Conservation (phyloP, 92 coral and sea anemone species). For the Bergia sp. region DNA sequence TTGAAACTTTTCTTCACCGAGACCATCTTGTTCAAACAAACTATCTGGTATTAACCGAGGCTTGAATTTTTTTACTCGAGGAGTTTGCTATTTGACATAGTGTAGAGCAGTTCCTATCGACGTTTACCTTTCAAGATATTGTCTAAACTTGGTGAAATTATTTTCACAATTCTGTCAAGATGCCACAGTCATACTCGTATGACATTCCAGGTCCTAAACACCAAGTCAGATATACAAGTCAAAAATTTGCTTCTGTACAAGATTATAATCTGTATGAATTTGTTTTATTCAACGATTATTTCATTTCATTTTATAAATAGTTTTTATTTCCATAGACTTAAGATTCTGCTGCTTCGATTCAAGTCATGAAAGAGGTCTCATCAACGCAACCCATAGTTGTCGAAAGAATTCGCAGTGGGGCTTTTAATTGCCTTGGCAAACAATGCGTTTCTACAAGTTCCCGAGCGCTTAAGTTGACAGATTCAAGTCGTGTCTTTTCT, state of each 20-base stretch:
- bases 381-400: constrained; percentile 52
- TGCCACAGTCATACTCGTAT: background rate
- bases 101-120: background rate
- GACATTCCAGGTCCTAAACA: background rate
- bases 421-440: constrained; percentile 69
- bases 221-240: background rate
- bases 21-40: constrained; percentile 16
- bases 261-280: background rate
- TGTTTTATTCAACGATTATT: background rate
- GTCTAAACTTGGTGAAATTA: constrained; percentile 20
- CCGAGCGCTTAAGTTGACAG: constrained; percentile 30
- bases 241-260: background rate
- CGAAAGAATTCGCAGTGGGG: constrained; percentile 64
- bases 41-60: background rate
- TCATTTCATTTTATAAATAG: background rate
- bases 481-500: constrained; percentile 14
- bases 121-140: background rate
- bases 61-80: constrained; percentile 10
- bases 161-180: background rate
- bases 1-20: background rate
- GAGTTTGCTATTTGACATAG: constrained; percentile 20
- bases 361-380: constrained; percentile 34
- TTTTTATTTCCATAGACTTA: background rate
- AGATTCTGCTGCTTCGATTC: background rate
- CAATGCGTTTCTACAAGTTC: constrained; percentile 59